Evolutionary conservation across 2,113 vertebrate species (phyloP).

Genomic region (Myodes glareolus): DNA sequence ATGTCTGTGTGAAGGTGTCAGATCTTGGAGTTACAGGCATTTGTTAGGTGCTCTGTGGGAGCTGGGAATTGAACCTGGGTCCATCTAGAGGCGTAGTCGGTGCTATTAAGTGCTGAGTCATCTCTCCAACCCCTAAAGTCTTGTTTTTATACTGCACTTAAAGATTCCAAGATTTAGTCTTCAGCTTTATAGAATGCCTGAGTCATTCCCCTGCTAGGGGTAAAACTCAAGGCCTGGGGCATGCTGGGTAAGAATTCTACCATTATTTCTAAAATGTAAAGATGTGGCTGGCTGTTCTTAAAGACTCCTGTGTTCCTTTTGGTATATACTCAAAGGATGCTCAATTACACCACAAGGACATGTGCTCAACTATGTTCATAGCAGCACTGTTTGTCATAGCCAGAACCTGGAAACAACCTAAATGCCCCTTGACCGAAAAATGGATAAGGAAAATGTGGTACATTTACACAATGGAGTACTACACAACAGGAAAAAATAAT

Average conservation of each 20-base stretch:
- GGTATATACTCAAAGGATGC: too few relatives aligned
- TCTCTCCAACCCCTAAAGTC: not conserved
- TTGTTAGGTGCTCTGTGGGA: not conserved
- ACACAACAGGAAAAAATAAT: too few relatives aligned
- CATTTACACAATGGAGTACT: too few relatives aligned
- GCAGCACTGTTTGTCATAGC: too few relatives aligned
- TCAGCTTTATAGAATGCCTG: not conserved
- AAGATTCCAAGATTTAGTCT: constrained; percentile 15
- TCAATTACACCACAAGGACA: too few relatives aligned
- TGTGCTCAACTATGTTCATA: too few relatives aligned
- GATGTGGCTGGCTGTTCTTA: not conserved
- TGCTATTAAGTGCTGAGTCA: not conserved
- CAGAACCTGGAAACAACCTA: too few relatives aligned
- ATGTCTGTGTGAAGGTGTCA: not conserved
- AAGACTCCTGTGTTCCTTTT: not conserved
- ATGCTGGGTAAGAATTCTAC: not conserved
- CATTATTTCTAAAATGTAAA: not conserved
- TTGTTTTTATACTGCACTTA: not conserved
- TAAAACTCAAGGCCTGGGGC: not conserved
- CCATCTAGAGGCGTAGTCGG: not conserved
- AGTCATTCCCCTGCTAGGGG: not conserved
- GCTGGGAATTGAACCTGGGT: not conserved
- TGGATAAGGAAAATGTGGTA: too few relatives aligned
- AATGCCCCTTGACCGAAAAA: too few relatives aligned
- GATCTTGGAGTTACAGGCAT: not conserved